These are phyloP conservation scores for Ptilorrhoa leucosticta DNA, from an alignment of 2,113 vertebrate genomes.

Conservation along the genomic window DNA sequence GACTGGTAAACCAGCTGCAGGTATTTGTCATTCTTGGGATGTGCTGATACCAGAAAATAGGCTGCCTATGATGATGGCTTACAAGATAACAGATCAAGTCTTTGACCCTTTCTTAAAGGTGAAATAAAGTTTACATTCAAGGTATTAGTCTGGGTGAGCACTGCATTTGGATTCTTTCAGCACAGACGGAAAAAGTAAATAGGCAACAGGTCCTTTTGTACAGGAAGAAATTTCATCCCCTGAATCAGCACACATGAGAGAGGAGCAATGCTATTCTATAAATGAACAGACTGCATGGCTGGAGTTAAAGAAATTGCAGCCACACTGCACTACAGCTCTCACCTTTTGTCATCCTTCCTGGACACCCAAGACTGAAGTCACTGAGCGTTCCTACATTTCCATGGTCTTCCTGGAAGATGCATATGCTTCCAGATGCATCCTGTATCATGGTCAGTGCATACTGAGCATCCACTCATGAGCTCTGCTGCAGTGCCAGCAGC, in stretches of 20 bases:
- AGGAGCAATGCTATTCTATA: neutral
- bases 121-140: neutral
- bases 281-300: neutral
- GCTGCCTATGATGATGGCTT: neutral
- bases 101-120: neutral
- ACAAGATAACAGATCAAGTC: neutral
- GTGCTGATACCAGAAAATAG: neutral
- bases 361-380: neutral
- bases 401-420: neutral
- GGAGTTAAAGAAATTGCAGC: neutral
- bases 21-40: neutral
- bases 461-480: neutral
- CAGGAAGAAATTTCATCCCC: neutral
- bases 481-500: neutral
- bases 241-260: accelerated
- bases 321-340: neutral
- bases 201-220: neutral
- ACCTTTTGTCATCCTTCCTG: neutral
- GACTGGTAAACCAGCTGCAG: neutral
- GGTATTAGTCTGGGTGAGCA: neutral
- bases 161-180: neutral
- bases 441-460: neutral
- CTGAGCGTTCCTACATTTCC: neutral
- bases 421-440: neutral
- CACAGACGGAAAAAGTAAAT: neutral